phyloP scores from a whole-genome alignment of 2,797 vertebrate genomes.

The Borostomias antarcticus region DNA sequence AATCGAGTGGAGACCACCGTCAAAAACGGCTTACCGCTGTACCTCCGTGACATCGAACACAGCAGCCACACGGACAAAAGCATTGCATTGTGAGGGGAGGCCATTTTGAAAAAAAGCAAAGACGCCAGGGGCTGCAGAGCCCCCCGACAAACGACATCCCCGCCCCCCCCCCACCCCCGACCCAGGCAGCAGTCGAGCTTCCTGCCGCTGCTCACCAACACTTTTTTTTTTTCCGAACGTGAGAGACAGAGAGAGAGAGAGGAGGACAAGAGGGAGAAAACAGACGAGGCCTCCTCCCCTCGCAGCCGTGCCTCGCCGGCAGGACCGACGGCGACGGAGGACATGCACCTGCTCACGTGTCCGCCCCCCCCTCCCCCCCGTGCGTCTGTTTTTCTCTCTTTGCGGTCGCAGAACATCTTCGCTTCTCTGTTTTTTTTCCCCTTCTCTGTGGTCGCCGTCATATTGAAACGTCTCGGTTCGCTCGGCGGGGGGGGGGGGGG shows the following conservation, averaged over 20 bases:
- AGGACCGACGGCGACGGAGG: constrained; percentile 40
- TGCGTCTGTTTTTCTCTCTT: constrained; percentile 37
- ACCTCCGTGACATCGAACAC: no score
- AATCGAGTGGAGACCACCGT: no score
- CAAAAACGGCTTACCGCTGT: no score
- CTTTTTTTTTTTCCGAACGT: not conserved
- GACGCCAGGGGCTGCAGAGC: no score
- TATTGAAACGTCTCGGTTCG: constrained; percentile 74
- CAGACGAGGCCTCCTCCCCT: constrained; percentile 38
- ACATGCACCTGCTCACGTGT: constrained; percentile 76
- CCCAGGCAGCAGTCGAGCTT: not conserved
- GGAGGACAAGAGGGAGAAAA: constrained; percentile 47
- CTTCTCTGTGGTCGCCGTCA: constrained; percentile 70
- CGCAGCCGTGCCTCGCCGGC: no score
- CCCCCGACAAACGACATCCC: no score
- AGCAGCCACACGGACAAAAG: no score
- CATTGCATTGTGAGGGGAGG: no score
- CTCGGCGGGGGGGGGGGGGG: no score
- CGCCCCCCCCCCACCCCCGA: no score
- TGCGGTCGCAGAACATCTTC: constrained; percentile 66
- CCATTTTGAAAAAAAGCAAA: no score
- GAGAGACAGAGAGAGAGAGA: not conserved
- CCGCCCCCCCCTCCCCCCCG: constrained; percentile 48
- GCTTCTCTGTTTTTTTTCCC: constrained; percentile 59
- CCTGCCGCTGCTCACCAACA: not conserved